phyloP scores from a whole-genome alignment of 2,797 vertebrate genomes.

The Calcarius lapponicus region DNA sequence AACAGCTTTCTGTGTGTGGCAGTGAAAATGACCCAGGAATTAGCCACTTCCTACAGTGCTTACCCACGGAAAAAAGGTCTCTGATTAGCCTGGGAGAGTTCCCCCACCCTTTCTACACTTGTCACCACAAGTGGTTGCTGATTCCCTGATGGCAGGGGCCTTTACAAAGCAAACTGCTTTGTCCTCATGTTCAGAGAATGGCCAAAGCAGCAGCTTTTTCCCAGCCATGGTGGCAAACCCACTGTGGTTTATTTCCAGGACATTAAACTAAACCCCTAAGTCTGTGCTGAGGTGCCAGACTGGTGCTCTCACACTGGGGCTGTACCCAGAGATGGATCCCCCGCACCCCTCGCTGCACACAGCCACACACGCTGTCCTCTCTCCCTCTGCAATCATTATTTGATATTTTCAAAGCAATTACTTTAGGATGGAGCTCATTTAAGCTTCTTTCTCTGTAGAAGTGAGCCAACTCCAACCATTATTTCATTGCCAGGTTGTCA shows the following conservation, averaged over 20 bases:
- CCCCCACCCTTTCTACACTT: not conserved
- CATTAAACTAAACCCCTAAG: not conserved
- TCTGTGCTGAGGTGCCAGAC: not conserved
- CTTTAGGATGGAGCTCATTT: constrained; percentile 1
- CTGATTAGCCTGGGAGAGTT: not conserved
- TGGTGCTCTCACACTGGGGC: not conserved
- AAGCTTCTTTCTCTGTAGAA: not conserved
- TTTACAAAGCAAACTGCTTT: not conserved
- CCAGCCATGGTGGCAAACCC: not conserved
- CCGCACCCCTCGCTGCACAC: accelerated
- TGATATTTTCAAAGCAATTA: constrained; percentile 13
- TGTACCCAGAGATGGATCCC: not conserved
- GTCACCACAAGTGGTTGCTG: not conserved
- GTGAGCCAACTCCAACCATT: not conserved
- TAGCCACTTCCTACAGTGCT: not conserved
- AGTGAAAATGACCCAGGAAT: not conserved
- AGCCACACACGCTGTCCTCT: not conserved
- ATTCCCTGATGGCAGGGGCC: not conserved
- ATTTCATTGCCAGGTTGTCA: constrained; percentile 44
- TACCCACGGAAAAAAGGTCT: not conserved
- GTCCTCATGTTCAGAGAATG: not conserved
- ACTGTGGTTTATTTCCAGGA: not conserved
- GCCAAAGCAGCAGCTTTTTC: not conserved
- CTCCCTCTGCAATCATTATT: not conserved
- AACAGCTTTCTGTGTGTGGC: not conserved